These are phyloP conservation scores for Rhabdornis inornatus DNA, from an alignment of 2,113 vertebrate genomes.

Conservation along the genomic window DNA sequence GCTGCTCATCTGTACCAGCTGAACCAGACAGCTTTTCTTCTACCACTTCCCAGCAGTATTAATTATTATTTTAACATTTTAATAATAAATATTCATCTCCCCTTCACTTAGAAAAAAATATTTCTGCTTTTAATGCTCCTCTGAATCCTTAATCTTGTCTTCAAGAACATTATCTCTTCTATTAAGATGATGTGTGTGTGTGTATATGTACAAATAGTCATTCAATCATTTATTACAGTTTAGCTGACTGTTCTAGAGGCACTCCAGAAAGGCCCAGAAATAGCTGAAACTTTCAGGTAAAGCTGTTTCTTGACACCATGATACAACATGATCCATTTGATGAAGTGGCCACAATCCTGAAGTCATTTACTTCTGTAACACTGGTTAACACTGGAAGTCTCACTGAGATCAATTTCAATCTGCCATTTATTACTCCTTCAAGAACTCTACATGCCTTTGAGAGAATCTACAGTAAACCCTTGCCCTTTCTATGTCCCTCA, in stretches of 20 bases:
- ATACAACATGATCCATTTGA: not conserved
- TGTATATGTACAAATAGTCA: not conserved
- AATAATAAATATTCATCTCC: slow-evolving; percentile 29
- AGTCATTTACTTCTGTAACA: not conserved
- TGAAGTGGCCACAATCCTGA: not conserved
- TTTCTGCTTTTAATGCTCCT: slow-evolving; percentile 23
- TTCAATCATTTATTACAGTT: not conserved
- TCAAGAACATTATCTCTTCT: slow-evolving; percentile 18
- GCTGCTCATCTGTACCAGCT: not conserved
- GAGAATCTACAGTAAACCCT: slow-evolving; percentile 42
- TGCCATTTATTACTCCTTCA: slow-evolving; percentile 43
- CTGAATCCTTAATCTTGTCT: not conserved
- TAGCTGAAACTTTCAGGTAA: not conserved
- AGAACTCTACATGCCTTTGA: slow-evolving; percentile 18
- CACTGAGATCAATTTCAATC: slow-evolving; percentile 13
- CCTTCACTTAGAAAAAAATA: slow-evolving; percentile 21
- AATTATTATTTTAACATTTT: slow-evolving; percentile 29
- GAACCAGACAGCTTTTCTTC: not conserved
- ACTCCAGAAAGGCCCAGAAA: not conserved
- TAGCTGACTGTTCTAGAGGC: not conserved
- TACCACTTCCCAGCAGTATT: not conserved
- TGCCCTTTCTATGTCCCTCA: slow-evolving; percentile 61
- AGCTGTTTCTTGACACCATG: not conserved
- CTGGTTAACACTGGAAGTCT: not conserved
- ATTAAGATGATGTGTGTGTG: slow-evolving; percentile 40